Evolutionary conservation across 1,140 invertebrate genomes (phyloP).

Genomic region (Lineus longissimus): DNA sequence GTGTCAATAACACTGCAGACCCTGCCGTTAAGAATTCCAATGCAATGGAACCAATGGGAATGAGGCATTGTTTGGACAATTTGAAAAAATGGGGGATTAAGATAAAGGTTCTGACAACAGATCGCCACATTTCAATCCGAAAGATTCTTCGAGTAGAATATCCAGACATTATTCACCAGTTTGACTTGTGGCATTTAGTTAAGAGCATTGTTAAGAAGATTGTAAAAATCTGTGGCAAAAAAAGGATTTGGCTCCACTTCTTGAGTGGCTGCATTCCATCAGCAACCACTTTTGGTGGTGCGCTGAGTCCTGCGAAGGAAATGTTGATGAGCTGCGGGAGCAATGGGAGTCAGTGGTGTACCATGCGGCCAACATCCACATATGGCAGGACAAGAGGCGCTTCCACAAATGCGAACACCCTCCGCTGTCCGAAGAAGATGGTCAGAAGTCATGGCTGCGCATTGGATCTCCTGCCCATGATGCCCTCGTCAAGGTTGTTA

Average conservation of each 20-base stretch:
- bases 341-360: neutral
- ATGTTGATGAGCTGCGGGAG: neutral
- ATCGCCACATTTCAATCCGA: neutral
- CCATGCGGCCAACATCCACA: slow-evolving; percentile 3
- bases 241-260: neutral
- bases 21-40: slow-evolving; percentile 2
- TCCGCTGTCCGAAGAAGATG: neutral
- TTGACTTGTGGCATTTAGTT: slow-evolving; percentile 2
- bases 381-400: neutral
- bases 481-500: neutral
- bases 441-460: neutral
- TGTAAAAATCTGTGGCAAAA: neutral
- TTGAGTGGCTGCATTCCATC: neutral
- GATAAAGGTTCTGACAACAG: neutral
- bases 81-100: neutral
- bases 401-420: neutral
- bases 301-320: neutral
- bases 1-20: neutral
- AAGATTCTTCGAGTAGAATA: neutral
- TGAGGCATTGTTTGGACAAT: neutral
- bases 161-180: neutral
- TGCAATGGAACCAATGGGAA: neutral
- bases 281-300: slow-evolving; percentile 2
- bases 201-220: neutral
- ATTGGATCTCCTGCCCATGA: neutral